Base-by-base conservation (phyloP, 2,888 invertebrate species). In the Thera obeliscata region DNA sequence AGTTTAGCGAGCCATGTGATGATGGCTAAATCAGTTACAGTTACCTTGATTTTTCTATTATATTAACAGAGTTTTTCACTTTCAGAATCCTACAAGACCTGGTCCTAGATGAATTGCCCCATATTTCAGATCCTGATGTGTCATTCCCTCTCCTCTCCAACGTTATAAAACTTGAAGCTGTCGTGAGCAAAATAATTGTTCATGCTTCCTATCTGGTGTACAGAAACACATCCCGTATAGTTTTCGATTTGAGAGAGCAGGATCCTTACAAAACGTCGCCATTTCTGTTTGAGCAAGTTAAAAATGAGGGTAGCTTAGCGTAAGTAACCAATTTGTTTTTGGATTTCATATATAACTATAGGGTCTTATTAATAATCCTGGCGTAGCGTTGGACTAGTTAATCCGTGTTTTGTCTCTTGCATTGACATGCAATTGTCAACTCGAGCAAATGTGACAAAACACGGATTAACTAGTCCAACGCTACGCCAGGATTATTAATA, bases 231-330 rank as follows among this genome's bases (percentile, higher is more conserved):
- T 78, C 85, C 0, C 78, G 80, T 3, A 67, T 88, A 0, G 69
- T 84, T 2, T 78, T 76, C 46, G 67, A 77, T 0, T 54, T 69
- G 0, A 58, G 63, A 0, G 58, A 76, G 0, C 79, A 82, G 61
- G 61, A 85, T 46, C 48, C 77, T 0, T 66, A 61, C 3, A 69
- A 74, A 12, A 72, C 59, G 3, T 90, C 91, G 0, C 91, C 91
- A 1, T 91, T 91, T 73, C 76, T 78, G 22, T 84, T 82, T 46
- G 78, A 85, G 48, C 82, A 86, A 74, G 88, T 90, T 3, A 73
- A 76, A 9, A 74, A 68, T 38, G 12, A 1, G 0, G 92, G 90
- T 1, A 67, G 80, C 41, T 52, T 87, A 9, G 81, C 85, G 91
- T 92, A 78, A 87, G 92, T 84, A 63, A 22, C 12, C 8, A 11